Evolutionary conservation across 1,140 invertebrate genomes (phyloP), one percentile per base, ranked within the genome.

Genomic region (Hydropsyche tenuis): DNA sequence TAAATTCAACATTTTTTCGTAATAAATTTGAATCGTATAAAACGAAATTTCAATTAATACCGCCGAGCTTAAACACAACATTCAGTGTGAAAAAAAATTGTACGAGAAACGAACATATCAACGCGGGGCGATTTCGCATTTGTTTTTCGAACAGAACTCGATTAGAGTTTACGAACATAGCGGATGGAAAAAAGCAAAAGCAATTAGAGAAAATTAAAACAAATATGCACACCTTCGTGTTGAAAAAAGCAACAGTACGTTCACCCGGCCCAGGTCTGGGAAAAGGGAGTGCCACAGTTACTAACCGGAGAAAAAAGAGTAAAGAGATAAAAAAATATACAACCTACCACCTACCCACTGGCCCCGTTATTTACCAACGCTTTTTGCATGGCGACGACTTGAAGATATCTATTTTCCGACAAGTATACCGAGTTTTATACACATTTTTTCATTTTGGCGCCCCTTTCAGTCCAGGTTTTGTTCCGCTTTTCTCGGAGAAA

Each of bases 201-300:
- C 48, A 53, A 53, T 53, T 53, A 53, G 48, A 53, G 48, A 53
- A 53, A 53, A 53, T 53, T 53, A 53, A 53, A 53, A 53, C 48
- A 53, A 53, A 53, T 53, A 53, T 53, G 48, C 48, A 18, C 48
- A 53, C 48, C 16, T 53, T 20, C 7, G 18, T 20, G 48, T 18
- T 48, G 46, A 14, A 53, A 9, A 37, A 37, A 37, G 9, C 30
- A 37, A 37, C 30, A 37, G 48, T 53, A 7, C 20, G 20, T 16
- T 37, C 30, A 9, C 3, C 48, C n/a, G 14, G 16, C 16, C 48
- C 6, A n/a, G n/a, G n/a, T n/a, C n/a, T n/a, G n/a, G 48, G 48
- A 53, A 53, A 53, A 53, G 48, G 48, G 48, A 53, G 48, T 53
- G 48, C 9, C 48, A 16, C 20, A 18, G 48, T 53, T 53, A 18